These are phyloP conservation scores for Apis florea DNA, from an alignment of 1,140 invertebrate genomes.

Conservation along the genomic window DNA sequence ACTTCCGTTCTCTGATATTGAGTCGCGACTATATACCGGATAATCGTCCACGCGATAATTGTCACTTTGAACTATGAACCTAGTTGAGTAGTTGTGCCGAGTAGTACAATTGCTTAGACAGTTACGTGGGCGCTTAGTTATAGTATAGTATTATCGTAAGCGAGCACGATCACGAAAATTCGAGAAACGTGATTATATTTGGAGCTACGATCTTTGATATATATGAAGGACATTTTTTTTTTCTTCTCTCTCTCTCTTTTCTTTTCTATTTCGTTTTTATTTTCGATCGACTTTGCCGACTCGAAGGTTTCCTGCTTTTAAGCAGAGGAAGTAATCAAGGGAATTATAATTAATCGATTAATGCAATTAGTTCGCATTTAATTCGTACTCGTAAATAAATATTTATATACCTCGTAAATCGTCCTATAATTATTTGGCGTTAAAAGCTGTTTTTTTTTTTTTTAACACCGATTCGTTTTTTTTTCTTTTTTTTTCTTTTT, in stretches of 20 bases:
- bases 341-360: not conserved
- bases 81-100: not conserved
- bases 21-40: not conserved
- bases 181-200: slow-evolving; percentile 3
- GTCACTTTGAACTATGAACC: not conserved
- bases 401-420: slow-evolving; percentile 18
- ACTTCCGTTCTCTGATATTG: not conserved
- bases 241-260: too few relatives aligned
- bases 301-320: not conserved
- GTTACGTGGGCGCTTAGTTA: slow-evolving; percentile 10
- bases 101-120: not conserved
- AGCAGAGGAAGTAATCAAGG: not conserved
- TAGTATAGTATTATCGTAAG: slow-evolving; percentile 14
- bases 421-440: slow-evolving; percentile 8
- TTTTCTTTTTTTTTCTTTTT: too few relatives aligned
- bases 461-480: slow-evolving; percentile 1
- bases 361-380: slow-evolving; percentile 6
- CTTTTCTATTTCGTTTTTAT: not conserved
- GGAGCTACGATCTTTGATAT: slow-evolving; percentile 6
- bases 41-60: slow-evolving; percentile 8
- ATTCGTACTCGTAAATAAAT: slow-evolving; percentile 36
- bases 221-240: slow-evolving; percentile 12
- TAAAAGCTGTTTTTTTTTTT: not conserved
- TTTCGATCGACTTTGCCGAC: slow-evolving; percentile 13
- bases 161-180: slow-evolving; percentile 7